Evolutionary conservation across 1,140 invertebrate species (phyloP).

Genomic region (Cheumatopsyche charites): DNA sequence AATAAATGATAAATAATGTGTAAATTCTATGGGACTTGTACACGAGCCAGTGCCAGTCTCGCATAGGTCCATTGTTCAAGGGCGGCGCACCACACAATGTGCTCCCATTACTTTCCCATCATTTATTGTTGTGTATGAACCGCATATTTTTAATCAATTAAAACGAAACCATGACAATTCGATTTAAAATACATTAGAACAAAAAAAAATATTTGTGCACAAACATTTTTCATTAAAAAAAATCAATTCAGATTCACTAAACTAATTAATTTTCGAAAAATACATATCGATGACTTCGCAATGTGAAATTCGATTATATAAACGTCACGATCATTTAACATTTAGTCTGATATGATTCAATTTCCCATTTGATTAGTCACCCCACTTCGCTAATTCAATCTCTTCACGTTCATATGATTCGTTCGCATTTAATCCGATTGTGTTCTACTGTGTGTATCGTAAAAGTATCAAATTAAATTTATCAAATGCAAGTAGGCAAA

Average conservation of each 20-base stretch:
- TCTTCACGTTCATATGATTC: conserved; percentile 9
- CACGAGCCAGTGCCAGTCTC: conserved; percentile 39
- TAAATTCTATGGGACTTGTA: conserved; percentile 17
- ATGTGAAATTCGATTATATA: too few relatives aligned
- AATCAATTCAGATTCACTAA: background rate
- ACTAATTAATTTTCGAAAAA: background rate
- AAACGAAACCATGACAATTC: conserved; percentile 16
- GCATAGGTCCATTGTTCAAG: conserved; percentile 40
- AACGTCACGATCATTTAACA: background rate
- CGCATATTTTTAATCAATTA: conserved; percentile 19
- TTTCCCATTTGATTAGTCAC: conserved; percentile 43
- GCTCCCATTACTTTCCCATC: conserved; percentile 29
- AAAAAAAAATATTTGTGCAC: too few relatives aligned
- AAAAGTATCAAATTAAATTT: conserved; percentile 3
- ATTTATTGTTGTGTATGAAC: conserved; percentile 18
- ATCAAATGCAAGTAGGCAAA: background rate
- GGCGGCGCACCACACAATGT: conserved; percentile 44
- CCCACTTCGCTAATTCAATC: conserved; percentile 40
- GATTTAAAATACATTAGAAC: conserved; percentile 10
- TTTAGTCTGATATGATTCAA: conserved; percentile 45
- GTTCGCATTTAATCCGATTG: background rate
- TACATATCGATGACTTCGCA: background rate
- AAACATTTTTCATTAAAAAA: background rate
- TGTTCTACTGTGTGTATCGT: background rate
- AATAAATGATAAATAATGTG: conserved; percentile 1